Base-by-base conservation (phyloP, 2,888 invertebrate species). In the Cheilosia vernalis region DNA sequence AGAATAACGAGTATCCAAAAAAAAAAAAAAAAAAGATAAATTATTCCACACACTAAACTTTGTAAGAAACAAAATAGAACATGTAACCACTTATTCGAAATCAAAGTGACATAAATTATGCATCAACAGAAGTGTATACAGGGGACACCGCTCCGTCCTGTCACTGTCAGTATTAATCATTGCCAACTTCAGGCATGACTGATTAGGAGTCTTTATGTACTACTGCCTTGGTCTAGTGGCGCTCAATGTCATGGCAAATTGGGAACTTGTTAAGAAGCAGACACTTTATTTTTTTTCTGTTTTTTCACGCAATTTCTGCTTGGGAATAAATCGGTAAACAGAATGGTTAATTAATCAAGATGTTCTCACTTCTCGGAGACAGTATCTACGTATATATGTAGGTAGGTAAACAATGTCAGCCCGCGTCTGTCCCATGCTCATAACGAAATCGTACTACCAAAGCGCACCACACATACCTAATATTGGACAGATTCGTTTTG, bases 81-180 rank as follows among this genome's bases (percentile, higher is more conserved):
- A 51, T 49, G 37, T 4, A 37, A 33, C 33, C 40, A 40, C 51
- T 53, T 53, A 37, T 51, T 53, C 15, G 13, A 44, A 55, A 69
- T 69, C 55, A 21, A 56, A 27, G 13, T 69, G 47, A 21, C 56
- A 56, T 56, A 56, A 69, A 56, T 69, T 47, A 69, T 56, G 21
- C 9, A 56, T 33, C 17, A 47, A 33, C 44, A 69, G 33, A 69
- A 56, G 69, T 33, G n/a, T 44, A 30, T 40, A 33, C 1, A 19
- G 13, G 15, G 27, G 17, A 42, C 13, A 66, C n/a, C 19, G 13
- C 17, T 55, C n/a, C 15, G 24, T 42, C 53, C 51, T 56, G 69
- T 69, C 69, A 47, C 51, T 56, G 69, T 69, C 69, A 47, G 33
- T 21, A 69, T 56, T 56, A 56, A 69, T 69, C 47, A 69, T 69